These are phyloP conservation scores for Helicolenus hilgendorfi DNA, from an alignment of 2,797 vertebrate species.

Conservation along the genomic window DNA sequence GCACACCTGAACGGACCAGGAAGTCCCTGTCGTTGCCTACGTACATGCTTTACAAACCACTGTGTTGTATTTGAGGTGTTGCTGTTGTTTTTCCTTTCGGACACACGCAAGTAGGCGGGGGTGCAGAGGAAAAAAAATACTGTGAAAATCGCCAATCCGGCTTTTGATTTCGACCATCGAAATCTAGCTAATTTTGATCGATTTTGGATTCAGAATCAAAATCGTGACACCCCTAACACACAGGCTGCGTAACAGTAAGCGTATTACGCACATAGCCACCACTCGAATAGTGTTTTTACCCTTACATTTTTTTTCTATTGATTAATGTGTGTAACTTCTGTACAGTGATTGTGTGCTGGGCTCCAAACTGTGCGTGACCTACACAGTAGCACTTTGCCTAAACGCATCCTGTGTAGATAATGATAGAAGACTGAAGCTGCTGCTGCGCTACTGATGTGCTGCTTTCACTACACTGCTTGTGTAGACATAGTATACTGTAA, in stretches of 20 bases:
- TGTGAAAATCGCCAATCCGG: no score
- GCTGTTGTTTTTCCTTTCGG: no score
- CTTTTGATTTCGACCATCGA: no score
- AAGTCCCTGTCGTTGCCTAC: no score
- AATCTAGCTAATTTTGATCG: no score
- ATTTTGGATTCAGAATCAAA: no score
- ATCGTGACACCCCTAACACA: background rate
- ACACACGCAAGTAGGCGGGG: no score
- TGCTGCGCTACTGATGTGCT: background rate
- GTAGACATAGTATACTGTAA: slow-evolving; percentile 12
- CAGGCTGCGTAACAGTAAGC: background rate
- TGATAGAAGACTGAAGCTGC: background rate
- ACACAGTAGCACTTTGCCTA: background rate
- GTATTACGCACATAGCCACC: background rate
- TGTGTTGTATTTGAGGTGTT: no score
- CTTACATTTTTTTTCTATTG: background rate
- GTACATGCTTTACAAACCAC: no score
- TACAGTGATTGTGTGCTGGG: background rate
- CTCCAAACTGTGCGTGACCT: background rate
- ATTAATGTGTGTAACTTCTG: background rate
- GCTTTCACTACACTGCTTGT: slow-evolving; percentile 8
- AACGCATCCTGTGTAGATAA: slow-evolving; percentile 2
- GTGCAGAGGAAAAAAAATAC: no score
- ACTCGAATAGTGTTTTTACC: background rate
- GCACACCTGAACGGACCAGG: no score